Evolutionary conservation across 2,113 vertebrate species (phyloP), one percentile per base, ranked within the genome.

Genomic region (Apodemus sylvaticus): DNA sequence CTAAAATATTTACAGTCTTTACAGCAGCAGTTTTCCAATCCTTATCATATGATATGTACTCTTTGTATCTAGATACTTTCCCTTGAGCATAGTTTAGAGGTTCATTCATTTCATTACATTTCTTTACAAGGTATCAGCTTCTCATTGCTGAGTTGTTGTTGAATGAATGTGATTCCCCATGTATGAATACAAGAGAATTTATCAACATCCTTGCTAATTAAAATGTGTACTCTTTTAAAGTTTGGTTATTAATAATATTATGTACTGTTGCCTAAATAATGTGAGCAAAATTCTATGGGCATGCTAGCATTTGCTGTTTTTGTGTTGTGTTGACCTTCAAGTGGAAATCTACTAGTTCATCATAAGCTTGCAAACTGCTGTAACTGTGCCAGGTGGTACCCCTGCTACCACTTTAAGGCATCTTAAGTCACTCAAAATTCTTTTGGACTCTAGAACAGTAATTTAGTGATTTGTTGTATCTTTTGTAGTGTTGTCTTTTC

Each of bases 1-100:
- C 62, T 68, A 36, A 86, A 68, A 86, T 68, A 51, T 86, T 86
- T 86, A 51, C 83, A 86, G 42, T 51, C 26, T 51, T 66, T 86
- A 86, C 45, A 68, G 5, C 31, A 86, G 42, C 31, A 48, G 42
- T 51, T 51, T 36, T 42, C 29, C 62, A 68, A 34, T 1, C 4
- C 4, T 64, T 66, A 86, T 51, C 62, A 51, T 68, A 51, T 5
- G 19, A 86, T 48, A 68, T 13, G 62, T 14, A 51, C 42, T 22
- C 62, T 36, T 51, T 48, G 42, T 68, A 4, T 68, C 31, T 36
- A 68, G 62, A 48, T 13, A 3, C 20, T 34, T 19, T 5, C 58
- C 58, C 24, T 11, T 51, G 10, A 51, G 29, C 31, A 68, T 68
- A 51, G 42, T 86, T 86, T 51, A 86, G 83, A 13, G 42, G 10